Base-by-base conservation (phyloP, 2,113 vertebrate genomes). In the Coracopsis vasa region DNA sequence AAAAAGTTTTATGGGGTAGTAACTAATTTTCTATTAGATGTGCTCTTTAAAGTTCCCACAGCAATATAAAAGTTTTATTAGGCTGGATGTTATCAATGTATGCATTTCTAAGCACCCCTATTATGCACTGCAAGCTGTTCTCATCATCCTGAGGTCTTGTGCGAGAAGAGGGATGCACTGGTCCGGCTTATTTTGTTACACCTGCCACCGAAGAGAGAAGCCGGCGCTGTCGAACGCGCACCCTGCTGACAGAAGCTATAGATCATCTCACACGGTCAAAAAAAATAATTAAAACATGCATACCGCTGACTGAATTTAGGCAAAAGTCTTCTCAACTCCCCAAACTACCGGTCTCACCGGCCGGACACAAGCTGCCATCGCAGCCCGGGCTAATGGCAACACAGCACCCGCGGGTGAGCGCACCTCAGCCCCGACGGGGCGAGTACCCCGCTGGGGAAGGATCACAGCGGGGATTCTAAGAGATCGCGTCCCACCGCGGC, bases 1-100 rank as follows among this genome's bases (percentile, higher is more conserved):
- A 97, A 97, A 96, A 97, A 97, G 97, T 97, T 97, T 97, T 97
- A 98, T 88, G 90, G 86, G 83, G 87, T 92, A 96, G 93, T 95
- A 98, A 97, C 94, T 95, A 94, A 97, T 96, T 98, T 81, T 94
- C 95, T 71, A 92, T 96, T 94, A 95, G 89, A 87, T 6, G 42
- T 28, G 84, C 83, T 97, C 93, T 97, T 97, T 97, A 95, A 97
- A 97, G 97, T 97, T 98, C 88, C 85, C 93, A 80, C 28, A 73
- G 88, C 89, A 92, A 95, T 92, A 95, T 75, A 92, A 88, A 97
- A 97, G 95, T 97, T 98, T 98, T 96, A 98, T 94, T 94, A 77
- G 90, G 77, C 93, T 89, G 90, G 69, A 87, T 88, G 79, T 78
- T 96, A 95, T 91, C 96, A 73, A 62, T 24, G 64, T 58, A 65